These are phyloP conservation scores for Caenorhabditis parvicauda DNA, from an alignment of 2,888 invertebrate species.

Conservation along the genomic window DNA sequence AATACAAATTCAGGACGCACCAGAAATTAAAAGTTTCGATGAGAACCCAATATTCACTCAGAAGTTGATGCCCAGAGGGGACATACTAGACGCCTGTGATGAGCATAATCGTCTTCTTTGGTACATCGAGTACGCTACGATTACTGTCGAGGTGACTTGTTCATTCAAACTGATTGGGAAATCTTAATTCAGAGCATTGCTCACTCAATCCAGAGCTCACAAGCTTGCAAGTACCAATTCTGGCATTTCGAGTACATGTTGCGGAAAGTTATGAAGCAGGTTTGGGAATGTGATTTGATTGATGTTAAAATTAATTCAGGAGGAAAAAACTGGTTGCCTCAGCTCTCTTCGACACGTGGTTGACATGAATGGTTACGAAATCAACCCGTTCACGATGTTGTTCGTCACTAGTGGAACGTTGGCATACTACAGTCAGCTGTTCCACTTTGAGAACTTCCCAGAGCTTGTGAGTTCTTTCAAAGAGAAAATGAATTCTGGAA, in stretches of 20 bases:
- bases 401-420: conserved; percentile 59
- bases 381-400: conserved; percentile 61
- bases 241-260: conserved; percentile 62
- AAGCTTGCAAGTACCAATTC: conserved; percentile 59
- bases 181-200: conserved; percentile 49
- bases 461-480: conserved; percentile 48
- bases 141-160: conserved; percentile 53
- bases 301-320: conserved; percentile 27
- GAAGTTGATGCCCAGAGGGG: conserved; percentile 55
- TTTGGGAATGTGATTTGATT: conserved; percentile 4
- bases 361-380: conserved; percentile 59
- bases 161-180: not conserved
- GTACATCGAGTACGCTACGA: conserved; percentile 60
- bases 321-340: conserved; percentile 52
- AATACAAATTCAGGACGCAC: conserved; percentile 40
- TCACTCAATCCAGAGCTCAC: conserved; percentile 51
- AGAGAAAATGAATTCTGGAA: too few species aligned
- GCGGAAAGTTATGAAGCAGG: conserved; percentile 54
- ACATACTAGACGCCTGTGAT: conserved; percentile 41
- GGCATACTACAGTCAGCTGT: conserved; percentile 60
- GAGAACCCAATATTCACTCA: conserved; percentile 57
- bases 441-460: conserved; percentile 63
- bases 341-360: conserved; percentile 57
- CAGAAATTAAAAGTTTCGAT: conserved; percentile 49
- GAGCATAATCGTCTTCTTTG: conserved; percentile 56